Evolutionary conservation across 2,797 vertebrate genomes (phyloP), one percentile per base, ranked within the genome.

Genomic region (Steatocranus sp.): DNA sequence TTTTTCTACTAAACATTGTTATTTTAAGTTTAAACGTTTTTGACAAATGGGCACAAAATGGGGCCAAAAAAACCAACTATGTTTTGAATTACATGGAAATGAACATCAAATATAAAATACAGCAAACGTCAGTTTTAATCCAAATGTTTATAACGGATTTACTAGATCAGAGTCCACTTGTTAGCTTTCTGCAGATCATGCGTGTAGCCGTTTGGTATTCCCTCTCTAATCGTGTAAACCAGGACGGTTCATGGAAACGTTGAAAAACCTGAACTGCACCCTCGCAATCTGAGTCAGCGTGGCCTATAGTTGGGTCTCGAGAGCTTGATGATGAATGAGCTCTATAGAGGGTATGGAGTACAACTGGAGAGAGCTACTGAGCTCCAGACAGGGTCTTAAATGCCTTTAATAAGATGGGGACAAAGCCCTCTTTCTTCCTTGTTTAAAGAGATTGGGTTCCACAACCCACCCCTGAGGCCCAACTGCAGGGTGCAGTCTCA

Each of bases 361-460:
- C 85, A 49, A 79, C 84, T 84, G 88, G 79, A 87, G 82, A 88
- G 88, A 93, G 88, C 88, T 43, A 83, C 90, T 91, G 88, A 93
- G 91, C 91, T 87, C 92, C 90, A 93, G 92, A 91, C 92, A 79
- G 86, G 91, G 89, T 91, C 94, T 96, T 95, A 95, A 96, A 95
- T 94, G 88, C 87, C 87, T 95, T 95, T 93, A 96, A 96, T 96
- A 95, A 94, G 94, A 93, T 41, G 76, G 66, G 88, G 84, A 96
- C 95, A 96, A 96, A 96, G 96, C 84, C 84, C 73, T 92, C 95
- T 94, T 96, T 96, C 92, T 96, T 96, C 81, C 83, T 84, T 88
- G 86, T 90, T 93, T 94, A 90, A 93, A 96, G 90, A 93, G 94
- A 95, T 95, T 95, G 90, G 89, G 91, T 96, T 95, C 93, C 94